These are phyloP conservation scores for Corvus hawaiiensis DNA, from an alignment of 2,113 vertebrate species.

Conservation along the genomic window DNA sequence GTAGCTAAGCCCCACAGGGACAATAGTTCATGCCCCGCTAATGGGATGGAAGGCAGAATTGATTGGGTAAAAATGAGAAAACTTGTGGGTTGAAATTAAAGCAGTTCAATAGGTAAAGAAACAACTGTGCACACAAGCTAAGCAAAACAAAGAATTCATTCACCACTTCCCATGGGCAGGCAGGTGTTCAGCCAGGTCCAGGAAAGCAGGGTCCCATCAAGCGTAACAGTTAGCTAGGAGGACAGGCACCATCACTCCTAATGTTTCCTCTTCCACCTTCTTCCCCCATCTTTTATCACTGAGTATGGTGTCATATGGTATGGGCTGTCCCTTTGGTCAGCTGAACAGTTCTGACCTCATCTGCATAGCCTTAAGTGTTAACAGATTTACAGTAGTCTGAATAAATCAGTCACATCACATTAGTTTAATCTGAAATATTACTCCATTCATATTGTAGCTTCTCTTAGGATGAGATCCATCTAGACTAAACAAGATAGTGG, in stretches of 20 bases:
- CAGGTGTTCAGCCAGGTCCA: not conserved
- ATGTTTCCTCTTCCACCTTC: not conserved
- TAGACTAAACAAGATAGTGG: not conserved
- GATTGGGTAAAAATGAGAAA: not conserved
- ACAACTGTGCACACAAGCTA: not conserved
- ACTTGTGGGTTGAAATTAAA: not conserved
- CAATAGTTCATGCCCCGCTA: rapidly evolving
- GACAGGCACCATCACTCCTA: rapidly evolving
- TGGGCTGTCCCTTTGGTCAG: not conserved
- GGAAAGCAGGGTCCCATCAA: not conserved
- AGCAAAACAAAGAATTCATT: not conserved
- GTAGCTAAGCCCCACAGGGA: not conserved
- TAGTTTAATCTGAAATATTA: not conserved
- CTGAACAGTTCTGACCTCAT: not conserved
- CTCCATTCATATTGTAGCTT: not conserved
- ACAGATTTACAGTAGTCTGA: not conserved
- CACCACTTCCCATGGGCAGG: not conserved
- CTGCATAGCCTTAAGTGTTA: not conserved
- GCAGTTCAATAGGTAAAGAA: not conserved
- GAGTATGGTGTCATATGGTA: not conserved
- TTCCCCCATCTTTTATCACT: not conserved
- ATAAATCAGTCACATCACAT: not conserved
- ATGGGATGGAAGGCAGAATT: not conserved
- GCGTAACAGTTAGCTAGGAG: not conserved
- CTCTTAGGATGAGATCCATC: not conserved